Evolutionary conservation across 2,888 invertebrate genomes (phyloP), one percentile per base, ranked within the genome.

Genomic region (Pseudanteris insignis): DNA sequence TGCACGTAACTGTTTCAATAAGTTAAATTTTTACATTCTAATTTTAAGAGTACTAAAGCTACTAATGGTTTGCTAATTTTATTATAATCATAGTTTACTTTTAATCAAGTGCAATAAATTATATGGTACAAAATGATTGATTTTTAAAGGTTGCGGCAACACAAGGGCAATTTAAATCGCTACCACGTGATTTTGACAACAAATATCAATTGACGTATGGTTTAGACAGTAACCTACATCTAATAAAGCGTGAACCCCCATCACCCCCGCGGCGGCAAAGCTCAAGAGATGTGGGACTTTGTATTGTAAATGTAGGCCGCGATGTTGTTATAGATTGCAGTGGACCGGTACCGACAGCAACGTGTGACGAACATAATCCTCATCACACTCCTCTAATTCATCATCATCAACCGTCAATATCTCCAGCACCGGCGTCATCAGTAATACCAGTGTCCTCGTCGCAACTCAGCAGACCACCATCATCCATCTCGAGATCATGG

Each of bases 211-310:
- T 83, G 68, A 81, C 82, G 26, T 79, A 79, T 36, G 79, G 79
- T 9, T 68, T 76, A 2, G 79, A 80, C 33, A 79, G 86, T 68
- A 90, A 89, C 80, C 90, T 90, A 2, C 85, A 89, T 81, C 85
- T 89, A 69, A 86, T 88, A 29, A 87, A 91, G 71, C 89, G 91
- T 73, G 86, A 89, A 40, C 91, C 91, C 0, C 91, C 91, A 0
- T 90, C 91, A 61, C 92, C 91, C 0, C 92, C 90, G 1, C 88
- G 91, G 66, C 83, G 91, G 1, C 89, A 89, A 70, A 87, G 79
- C 57, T 81, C 81, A 2, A 71, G 78, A 48, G 75, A 77, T 21
- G 66, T 72, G 24, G 68, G 66, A 15, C 64, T 68, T 12, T 70
- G 44, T 55, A 67, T 51, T 40, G 69, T 68, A 29, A 70, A 65